Evolutionary conservation across 2,797 vertebrate species (phyloP).

Genomic region (Antennarius maculatus): DNA sequence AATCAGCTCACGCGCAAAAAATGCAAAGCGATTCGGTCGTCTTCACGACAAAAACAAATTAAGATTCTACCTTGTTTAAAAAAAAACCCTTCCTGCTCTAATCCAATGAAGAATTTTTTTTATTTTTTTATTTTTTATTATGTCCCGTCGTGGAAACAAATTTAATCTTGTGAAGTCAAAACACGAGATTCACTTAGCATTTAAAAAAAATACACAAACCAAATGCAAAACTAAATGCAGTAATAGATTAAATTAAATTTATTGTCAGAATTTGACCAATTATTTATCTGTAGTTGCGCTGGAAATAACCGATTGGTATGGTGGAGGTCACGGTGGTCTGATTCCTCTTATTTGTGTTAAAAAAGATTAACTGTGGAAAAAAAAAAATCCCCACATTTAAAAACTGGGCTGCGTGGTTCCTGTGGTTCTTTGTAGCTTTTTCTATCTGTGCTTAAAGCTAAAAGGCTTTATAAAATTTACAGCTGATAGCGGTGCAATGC

Average conservation of each 20-base stretch:
- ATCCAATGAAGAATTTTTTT: too few species aligned
- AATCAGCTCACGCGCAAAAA: background rate
- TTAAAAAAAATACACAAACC: background rate
- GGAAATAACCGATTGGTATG: constrained; percentile 26
- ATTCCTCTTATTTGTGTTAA: background rate
- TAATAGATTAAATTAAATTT: constrained; percentile 17
- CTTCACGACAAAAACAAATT: too few species aligned
- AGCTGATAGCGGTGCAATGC: constrained; percentile 30
- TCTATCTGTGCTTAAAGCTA: constrained; percentile 21
- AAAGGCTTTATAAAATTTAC: constrained; percentile 34
- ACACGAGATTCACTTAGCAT: background rate
- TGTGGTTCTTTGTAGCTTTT: background rate
- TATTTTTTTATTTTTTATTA: too few species aligned
- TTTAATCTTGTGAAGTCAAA: too few species aligned
- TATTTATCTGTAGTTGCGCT: background rate
- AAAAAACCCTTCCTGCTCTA: too few species aligned
- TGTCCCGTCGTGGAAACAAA: too few species aligned
- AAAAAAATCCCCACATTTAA: background rate
- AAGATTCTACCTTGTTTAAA: too few species aligned
- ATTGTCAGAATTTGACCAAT: constrained; percentile 5
- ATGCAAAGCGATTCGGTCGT: too few species aligned
- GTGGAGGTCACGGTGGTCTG: background rate
- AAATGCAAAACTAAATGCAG: background rate
- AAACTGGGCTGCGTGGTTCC: background rate
- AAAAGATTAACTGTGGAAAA: constrained; percentile 1